Conservation (phyloP, 2,797 vertebrate genomes). For the Microchirus variegatus region DNA sequence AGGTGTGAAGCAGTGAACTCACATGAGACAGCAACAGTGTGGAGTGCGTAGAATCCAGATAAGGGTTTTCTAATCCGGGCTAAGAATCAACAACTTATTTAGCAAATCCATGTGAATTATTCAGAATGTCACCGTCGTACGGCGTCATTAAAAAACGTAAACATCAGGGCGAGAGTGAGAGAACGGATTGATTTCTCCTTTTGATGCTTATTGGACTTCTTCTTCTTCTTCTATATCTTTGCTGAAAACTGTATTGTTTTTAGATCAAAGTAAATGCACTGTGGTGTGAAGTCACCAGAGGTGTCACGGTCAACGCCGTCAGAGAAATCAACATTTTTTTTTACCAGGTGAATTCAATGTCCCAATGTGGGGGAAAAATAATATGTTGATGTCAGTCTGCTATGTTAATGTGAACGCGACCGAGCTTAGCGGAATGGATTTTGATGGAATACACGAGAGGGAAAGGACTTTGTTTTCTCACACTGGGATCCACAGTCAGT, state of each 20-base stretch:
- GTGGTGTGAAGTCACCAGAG: conserved; percentile 49
- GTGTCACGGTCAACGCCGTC: conserved; percentile 39
- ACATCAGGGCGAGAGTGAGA: conserved; percentile 17
- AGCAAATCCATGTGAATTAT: conserved; percentile 42
- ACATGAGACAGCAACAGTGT: conserved; percentile 29
- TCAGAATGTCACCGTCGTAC: conserved; percentile 28
- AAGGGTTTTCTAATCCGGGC: conserved; percentile 39
- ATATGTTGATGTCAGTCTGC: conserved; percentile 65
- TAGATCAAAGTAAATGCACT: conserved; percentile 26
- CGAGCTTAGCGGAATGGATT: conserved; percentile 66
- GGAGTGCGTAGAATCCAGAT: conserved; percentile 29
- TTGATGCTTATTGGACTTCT: conserved; percentile 40
- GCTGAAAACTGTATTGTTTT: conserved; percentile 2
- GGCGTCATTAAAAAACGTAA: conserved; percentile 30
- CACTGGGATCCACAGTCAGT: conserved; percentile 37
- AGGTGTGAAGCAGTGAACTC: conserved; percentile 26
- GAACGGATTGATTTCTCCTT: conserved; percentile 47
- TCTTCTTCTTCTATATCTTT: conserved; percentile 23
- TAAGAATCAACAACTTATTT: conserved; percentile 54
- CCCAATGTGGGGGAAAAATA: conserved; percentile 54
- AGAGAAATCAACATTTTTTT: conserved; percentile 73
- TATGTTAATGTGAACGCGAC: conserved; percentile 64
- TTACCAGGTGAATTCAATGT: conserved; percentile 64
- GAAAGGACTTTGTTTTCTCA: conserved; percentile 34
- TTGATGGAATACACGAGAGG: conserved; percentile 58